These are phyloP conservation scores for Xestia sexstrigata DNA, from an alignment of 2,888 invertebrate species.

Conservation along the genomic window DNA sequence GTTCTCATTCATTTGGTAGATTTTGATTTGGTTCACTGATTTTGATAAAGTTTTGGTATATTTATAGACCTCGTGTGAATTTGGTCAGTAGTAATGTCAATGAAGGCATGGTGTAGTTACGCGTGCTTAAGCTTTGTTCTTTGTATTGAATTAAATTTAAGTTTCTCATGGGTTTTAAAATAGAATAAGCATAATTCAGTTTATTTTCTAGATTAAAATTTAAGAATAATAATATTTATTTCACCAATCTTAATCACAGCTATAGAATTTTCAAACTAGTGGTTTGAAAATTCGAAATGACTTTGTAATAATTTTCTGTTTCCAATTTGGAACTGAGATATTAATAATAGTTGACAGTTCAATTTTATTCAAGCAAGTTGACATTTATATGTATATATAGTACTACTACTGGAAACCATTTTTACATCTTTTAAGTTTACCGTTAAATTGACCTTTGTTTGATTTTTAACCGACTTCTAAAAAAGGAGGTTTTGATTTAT, in stretches of 20 bases:
- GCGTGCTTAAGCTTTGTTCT: background rate
- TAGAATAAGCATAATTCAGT: background rate
- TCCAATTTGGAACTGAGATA: background rate
- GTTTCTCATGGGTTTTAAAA: background rate
- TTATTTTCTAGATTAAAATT: background rate
- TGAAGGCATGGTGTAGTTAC: background rate
- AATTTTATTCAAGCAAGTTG: conserved; percentile 6
- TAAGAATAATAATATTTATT: background rate
- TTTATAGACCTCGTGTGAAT: conserved; percentile 45
- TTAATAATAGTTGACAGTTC: conserved; percentile 16
- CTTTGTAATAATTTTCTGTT: background rate
- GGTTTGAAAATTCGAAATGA: background rate
- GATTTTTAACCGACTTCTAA: no score
- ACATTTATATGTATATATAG: background rate
- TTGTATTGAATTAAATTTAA: no score
- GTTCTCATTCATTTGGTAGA: conserved; percentile 39
- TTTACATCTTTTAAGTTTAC: background rate
- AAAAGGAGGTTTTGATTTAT: no score
- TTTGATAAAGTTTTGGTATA: conserved; percentile 25
- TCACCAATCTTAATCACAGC: background rate
- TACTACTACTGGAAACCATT: background rate
- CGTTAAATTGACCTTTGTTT: background rate
- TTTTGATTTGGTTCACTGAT: conserved; percentile 39
- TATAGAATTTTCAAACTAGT: background rate
- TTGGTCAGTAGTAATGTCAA: conserved; percentile 20